Conservation (phyloP, 2,888 invertebrate genomes). For the Tortricodes alternella region DNA sequence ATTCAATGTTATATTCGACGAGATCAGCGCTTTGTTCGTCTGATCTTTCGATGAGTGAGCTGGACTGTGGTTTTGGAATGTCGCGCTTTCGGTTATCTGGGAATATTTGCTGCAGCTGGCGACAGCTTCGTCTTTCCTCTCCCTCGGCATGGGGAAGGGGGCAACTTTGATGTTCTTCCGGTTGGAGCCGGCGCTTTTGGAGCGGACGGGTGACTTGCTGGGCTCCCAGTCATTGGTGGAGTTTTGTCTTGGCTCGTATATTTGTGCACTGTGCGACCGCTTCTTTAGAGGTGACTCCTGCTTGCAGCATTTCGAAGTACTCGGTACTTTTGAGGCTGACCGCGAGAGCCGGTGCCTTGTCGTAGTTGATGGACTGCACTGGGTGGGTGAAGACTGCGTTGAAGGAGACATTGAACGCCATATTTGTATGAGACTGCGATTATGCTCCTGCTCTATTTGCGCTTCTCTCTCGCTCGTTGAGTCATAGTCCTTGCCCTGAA, state of each 20-base stretch:
- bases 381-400: constrained; percentile 61
- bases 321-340: constrained; percentile 63
- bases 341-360: constrained; percentile 60
- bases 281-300: constrained; percentile 70
- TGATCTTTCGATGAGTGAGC: constrained; percentile 75
- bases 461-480: constrained; percentile 89
- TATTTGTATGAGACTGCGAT: constrained; percentile 86
- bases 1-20: constrained; percentile 74
- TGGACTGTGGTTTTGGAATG: constrained; percentile 80
- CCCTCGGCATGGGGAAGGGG: constrained; percentile 63
- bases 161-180: constrained; percentile 76
- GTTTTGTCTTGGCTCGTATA: constrained; percentile 61
- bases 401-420: constrained; percentile 89
- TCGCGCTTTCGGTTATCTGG: constrained; percentile 77
- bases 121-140: constrained; percentile 53
- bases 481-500: constrained; percentile 91
- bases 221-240: constrained; percentile 70
- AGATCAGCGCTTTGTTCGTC: constrained; percentile 76
- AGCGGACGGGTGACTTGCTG: constrained; percentile 69
- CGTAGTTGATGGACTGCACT: constrained; percentile 66
- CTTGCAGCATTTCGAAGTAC: constrained; percentile 60
- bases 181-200: constrained; percentile 70
- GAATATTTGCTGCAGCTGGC: constrained; percentile 63
- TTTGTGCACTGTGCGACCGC: constrained; percentile 66
- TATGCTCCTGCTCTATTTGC: constrained; percentile 85